These are phyloP conservation scores for Gastrophryne carolinensis DNA, from an alignment of 2,797 vertebrate genomes.

Conservation along the genomic window DNA sequence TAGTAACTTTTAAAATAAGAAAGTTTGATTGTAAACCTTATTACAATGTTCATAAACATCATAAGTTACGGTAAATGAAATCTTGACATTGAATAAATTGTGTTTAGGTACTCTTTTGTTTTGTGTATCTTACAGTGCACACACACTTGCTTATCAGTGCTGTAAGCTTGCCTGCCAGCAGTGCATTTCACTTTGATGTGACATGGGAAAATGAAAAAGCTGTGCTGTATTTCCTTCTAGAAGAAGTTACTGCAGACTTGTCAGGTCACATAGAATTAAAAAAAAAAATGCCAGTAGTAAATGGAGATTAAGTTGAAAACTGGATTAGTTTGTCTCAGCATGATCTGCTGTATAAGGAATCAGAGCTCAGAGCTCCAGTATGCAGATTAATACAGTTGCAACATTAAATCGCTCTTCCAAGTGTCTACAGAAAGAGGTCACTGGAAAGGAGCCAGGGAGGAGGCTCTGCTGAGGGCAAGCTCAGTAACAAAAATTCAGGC, in stretches of 20 bases:
- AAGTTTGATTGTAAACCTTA: no score
- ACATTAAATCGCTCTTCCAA: constrained; percentile 40
- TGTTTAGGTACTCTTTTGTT: no score
- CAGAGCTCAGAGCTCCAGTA: constrained; percentile 15
- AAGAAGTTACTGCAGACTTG: not conserved
- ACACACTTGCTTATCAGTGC: no score
- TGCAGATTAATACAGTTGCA: constrained; percentile 20
- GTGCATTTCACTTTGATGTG: no score
- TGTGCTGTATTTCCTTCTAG: not conserved
- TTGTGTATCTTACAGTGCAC: no score
- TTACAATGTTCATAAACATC: no score
- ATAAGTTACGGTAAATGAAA: no score
- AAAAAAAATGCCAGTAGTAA: constrained; percentile 28
- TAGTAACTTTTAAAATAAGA: no score
- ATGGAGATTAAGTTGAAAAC: constrained; percentile 44
- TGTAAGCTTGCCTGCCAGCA: no score
- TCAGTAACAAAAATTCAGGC: not conserved
- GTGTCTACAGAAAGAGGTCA: constrained; percentile 39
- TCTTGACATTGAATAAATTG: no score
- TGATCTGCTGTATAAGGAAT: constrained; percentile 44
- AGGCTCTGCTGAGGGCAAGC: not conserved
- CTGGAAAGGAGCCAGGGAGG: constrained; percentile 22
- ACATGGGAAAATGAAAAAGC: not conserved
- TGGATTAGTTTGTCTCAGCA: constrained; percentile 48
- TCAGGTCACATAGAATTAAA: constrained; percentile 15